Evolutionary conservation across 2,888 invertebrate species (phyloP), one percentile per base, ranked within the genome.

Genomic region (Lysandra bellargus): DNA sequence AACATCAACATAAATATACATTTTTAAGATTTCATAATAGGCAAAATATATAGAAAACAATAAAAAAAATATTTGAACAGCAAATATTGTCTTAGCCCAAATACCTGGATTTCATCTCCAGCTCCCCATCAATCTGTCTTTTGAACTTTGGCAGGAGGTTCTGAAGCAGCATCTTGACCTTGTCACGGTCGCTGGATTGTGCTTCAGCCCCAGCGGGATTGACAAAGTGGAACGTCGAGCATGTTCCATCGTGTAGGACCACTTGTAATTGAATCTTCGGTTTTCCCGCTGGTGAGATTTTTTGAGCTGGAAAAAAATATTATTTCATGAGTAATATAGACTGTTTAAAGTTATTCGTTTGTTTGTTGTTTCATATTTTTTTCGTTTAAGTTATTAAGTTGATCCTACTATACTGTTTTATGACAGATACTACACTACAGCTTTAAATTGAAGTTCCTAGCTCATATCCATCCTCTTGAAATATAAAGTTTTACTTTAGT

Each of bases 211-310:
- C 98, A 78, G 96, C 96, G 4, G 98, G 96, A 90, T 99, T 98
- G 77, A 98, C 97, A 92, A 99, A 99, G 88, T 99, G 99, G 95
- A 99, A 99, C 17, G 99, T 99, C 3, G 98, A 98, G 77, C 98
- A 98, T 78, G 97, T 96, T 37, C 98, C 98, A 95, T 98, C 98
- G 85, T 99, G 98, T 82, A 99, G 94, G 33, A 99, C 98, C 33
- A 99, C 97, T 95, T 99, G 99, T 23, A 99, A 95, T 90, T 99
- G 99, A 79, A 99, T 98, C 94, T 99, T 99, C 44, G 98, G 97
- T 92, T 99, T 99, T 44, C 98, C 99, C 85, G 97, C 99, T 0
- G 99, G 99, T 44, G 98, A 98, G 85, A 99, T 99, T 94, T 99
- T 99, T 95, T 99, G 99, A 83, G 97, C 98, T 98, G 90, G 61